phyloP scores from a whole-genome alignment of 2,888 invertebrate species.

The Andrena flavipes region DNA sequence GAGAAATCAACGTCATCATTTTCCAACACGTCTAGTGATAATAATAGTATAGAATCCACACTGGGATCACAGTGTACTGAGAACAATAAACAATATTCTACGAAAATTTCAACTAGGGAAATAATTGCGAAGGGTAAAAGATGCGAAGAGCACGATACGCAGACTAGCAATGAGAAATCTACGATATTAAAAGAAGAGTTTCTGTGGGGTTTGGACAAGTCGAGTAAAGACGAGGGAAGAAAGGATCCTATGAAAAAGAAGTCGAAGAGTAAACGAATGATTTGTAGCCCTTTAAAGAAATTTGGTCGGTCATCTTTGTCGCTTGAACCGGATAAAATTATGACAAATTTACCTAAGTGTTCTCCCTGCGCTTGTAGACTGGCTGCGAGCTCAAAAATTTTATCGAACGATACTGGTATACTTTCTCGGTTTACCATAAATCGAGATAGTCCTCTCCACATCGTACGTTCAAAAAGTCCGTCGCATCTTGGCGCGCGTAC shows the following conservation, averaged over 20 bases:
- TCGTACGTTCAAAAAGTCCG: constrained; percentile 77
- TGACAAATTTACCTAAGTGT: constrained; percentile 81
- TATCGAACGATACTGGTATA: constrained; percentile 74
- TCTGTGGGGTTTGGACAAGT: constrained; percentile 72
- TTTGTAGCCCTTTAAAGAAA: constrained; percentile 77
- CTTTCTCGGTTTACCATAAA: constrained; percentile 60
- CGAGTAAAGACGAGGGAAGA: constrained; percentile 66
- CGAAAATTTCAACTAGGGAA: constrained; percentile 68
- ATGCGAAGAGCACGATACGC: constrained; percentile 45
- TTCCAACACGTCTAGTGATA: constrained; percentile 64
- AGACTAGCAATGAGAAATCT: constrained; percentile 36
- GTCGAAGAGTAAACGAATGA: constrained; percentile 66
- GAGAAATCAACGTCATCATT: constrained; percentile 71
- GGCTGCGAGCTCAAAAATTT: constrained; percentile 82
- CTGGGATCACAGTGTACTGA: constrained; percentile 68
- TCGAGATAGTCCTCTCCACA: constrained; percentile 81
- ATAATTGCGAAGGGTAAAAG: constrained; percentile 63
- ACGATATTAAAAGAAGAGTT: constrained; percentile 69
- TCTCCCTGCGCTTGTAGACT: constrained; percentile 83
- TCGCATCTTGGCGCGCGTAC: constrained; percentile 65
- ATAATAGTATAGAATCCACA: constrained; percentile 73
- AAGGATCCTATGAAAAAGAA: constrained; percentile 63
- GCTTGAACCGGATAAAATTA: constrained; percentile 79
- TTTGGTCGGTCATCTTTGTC: constrained; percentile 80
- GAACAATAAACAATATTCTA: constrained; percentile 68